Conservation (phyloP, 2,113 vertebrate species). For the Meleagris gallopavo region DNA sequence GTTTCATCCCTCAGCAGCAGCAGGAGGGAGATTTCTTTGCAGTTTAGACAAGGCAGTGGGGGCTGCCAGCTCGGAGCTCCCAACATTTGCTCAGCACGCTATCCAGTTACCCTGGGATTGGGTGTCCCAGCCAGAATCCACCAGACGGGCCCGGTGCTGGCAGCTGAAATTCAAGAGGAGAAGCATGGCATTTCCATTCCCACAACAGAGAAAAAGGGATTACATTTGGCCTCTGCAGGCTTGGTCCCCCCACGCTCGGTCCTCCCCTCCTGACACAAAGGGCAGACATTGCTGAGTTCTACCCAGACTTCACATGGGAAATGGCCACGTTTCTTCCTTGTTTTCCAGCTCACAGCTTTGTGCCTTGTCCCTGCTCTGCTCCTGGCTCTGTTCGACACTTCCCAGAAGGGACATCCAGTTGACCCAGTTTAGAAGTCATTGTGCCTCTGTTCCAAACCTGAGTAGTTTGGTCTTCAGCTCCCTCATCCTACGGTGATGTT, state of each 20-base stretch:
- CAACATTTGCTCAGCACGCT: background rate
- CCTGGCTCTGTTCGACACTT: background rate
- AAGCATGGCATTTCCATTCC: background rate
- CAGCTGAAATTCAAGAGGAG: slow-evolving; percentile 20
- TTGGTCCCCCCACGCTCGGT: background rate
- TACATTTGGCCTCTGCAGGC: background rate
- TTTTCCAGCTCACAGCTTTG: background rate
- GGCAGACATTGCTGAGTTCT: background rate
- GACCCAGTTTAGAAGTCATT: background rate
- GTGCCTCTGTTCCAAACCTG: background rate
- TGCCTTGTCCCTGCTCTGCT: background rate
- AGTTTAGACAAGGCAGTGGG: background rate
- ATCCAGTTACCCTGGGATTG: background rate
- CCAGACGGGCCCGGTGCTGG: background rate
- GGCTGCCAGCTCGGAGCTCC: background rate
- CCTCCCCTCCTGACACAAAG: background rate
- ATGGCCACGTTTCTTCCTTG: background rate
- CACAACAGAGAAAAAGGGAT: background rate
- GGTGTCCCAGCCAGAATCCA: background rate
- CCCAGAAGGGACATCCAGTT: background rate
- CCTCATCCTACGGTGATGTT: background rate
- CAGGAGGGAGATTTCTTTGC: slow-evolving; percentile 10
- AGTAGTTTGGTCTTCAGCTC: background rate
- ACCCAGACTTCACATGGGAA: background rate
- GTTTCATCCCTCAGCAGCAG: background rate